Base-by-base conservation (phyloP, 1,140 invertebrate genomes). In the Brachionus asplanchnoidis region DNA sequence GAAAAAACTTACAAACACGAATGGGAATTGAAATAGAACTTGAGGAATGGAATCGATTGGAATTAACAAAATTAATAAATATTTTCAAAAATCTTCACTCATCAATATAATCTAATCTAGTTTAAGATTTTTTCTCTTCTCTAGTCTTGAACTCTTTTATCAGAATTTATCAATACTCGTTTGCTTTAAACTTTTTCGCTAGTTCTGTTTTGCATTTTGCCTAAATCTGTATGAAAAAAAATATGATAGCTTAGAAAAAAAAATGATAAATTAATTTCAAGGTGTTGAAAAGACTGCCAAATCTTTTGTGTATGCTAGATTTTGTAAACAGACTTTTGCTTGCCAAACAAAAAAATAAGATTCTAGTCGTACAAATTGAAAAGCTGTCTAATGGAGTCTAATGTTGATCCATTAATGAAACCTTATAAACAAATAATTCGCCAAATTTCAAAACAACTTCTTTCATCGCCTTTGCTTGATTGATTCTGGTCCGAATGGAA, bases 251-350 rank as follows among this genome's bases (percentile, higher is more conserved):
- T 50, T 12, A 23, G 20, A 77, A 23, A 77, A 75, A 73, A 75
- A 75, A 77, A 77, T 77, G 73, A 77, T 77, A 77, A 77, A 77
- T 77, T 77, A 77, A 77, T 77, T 50, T 36, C 20, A 77, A 77
- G 73, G 73, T 77, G 73, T 77, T 77, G 73, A 77, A 77, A 77
- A 77, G 73, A 77, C 73, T 28, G 44, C 42, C 14, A 77, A 77
- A 77, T 53, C 28, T 44, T 46, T 77, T 32, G 28, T 77, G 12
- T 70, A 26, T 77, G 42, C 46, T 77, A 50, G 44, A 14, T 77
- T 77, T 77, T 50, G 73, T 50, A 77, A 77, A 28, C 44, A 77
- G 73, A 50, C 44, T 50, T 50, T 46, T 23, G 8, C 46, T 50
- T 77, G 9, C 42, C 5, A 73, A 42, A 73, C 26, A 32, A 42